Percentiles rank a stretch among this genome's conserved stretches.
Evolutionary conservation across 2,797 vertebrate species (phyloP).

Genomic region (Hyperoplus lanceolatus): DNA sequence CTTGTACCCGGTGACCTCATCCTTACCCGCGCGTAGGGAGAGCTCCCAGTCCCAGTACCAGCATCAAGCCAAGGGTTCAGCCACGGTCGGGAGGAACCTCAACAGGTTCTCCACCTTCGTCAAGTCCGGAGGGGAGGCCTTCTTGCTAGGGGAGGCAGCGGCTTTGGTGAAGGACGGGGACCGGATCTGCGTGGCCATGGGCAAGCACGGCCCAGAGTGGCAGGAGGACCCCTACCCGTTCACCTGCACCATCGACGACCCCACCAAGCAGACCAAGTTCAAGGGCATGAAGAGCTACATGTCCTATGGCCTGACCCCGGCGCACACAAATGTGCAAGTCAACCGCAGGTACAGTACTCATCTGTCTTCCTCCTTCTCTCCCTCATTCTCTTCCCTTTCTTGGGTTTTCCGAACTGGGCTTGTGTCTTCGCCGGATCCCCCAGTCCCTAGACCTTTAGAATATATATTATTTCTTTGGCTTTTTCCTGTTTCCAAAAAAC

Average conservation of each 20-base stretch:
- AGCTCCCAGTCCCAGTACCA: conserved; percentile 75
- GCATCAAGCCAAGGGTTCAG: conserved; percentile 90
- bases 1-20: conserved; percentile 78
- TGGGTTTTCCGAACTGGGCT: conserved; percentile 36
- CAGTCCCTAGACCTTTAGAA: not conserved
- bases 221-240: conserved; percentile 94
- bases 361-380: not conserved
- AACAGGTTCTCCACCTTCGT: conserved; percentile 98
- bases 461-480: conserved; percentile 18
- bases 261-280: conserved; percentile 98
- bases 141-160: conserved; percentile 92
- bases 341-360: conserved; percentile 90
- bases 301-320: conserved; percentile 94
- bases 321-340: conserved; percentile 91
- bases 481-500: conserved; percentile 19
- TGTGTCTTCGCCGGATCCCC: conserved; percentile 28
- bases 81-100: conserved; percentile 93
- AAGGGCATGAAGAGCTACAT: conserved; percentile 99
- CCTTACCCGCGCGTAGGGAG: conserved; percentile 76
- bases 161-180: conserved; percentile 94
- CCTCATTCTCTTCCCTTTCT: not conserved
- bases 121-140: conserved; percentile 96
- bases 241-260: conserved; percentile 94
- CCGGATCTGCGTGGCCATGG: conserved; percentile 91
- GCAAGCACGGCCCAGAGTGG: conserved; percentile 92